Evolutionary conservation across 2,888 invertebrate species (phyloP).

Genomic region (Hirtodrosophila duncani): DNA sequence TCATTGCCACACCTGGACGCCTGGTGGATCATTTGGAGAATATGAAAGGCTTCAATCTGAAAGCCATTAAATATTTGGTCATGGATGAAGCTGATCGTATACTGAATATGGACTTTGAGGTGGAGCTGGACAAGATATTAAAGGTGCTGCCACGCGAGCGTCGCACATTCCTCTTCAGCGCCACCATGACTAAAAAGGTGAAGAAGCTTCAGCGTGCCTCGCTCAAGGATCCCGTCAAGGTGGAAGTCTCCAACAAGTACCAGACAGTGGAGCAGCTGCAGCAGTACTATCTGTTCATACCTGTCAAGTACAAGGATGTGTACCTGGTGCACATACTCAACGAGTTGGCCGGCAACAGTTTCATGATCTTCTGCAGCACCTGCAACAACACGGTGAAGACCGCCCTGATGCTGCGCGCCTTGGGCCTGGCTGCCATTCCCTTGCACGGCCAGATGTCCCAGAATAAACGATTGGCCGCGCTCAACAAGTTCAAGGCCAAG

Average conservation of each 20-base stretch:
- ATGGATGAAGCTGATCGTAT: constrained; percentile 99
- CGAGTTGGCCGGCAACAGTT: constrained; percentile 95
- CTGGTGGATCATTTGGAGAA: constrained; percentile 97
- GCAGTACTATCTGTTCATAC: constrained; percentile 96
- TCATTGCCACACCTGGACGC: constrained; percentile 97
- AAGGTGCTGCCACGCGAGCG: constrained; percentile 92
- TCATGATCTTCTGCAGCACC: constrained; percentile 98
- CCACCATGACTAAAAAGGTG: constrained; percentile 99
- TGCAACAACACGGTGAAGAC: constrained; percentile 94
- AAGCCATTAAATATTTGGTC: constrained; percentile 92
- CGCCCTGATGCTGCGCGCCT: constrained; percentile 91
- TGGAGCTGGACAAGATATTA: constrained; percentile 97
- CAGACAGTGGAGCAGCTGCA: constrained; percentile 98
- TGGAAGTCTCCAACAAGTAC: constrained; percentile 97
- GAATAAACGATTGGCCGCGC: constrained; percentile 94
- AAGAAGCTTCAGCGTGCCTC: constrained; percentile 97
- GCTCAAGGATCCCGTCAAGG: constrained; percentile 94
- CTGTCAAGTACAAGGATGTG: constrained; percentile 97
- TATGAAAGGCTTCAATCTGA: constrained; percentile 97
- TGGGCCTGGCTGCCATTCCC: constrained; percentile 96
- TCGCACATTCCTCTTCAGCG: constrained; percentile 95
- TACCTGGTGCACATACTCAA: constrained; percentile 97
- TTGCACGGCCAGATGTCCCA: constrained; percentile 99
- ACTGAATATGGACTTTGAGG: constrained; percentile 99
- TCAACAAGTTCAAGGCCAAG: constrained; percentile 97